phyloP scores from a whole-genome alignment of 2,888 invertebrate genomes.

The Agriotes lineatus region DNA sequence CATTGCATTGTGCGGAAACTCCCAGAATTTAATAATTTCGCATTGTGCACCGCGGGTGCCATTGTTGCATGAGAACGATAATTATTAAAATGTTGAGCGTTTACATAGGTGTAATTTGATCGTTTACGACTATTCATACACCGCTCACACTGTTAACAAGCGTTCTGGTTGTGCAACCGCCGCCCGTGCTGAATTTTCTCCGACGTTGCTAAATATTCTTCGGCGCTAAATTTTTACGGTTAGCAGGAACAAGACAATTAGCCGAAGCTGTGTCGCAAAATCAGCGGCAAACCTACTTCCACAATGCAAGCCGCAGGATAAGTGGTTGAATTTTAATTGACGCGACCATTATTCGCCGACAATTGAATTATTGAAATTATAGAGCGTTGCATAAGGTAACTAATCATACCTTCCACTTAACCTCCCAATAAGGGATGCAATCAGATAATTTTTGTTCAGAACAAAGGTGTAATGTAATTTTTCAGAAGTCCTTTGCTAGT shows the following conservation, averaged over 20 bases:
- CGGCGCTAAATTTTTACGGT: too few relatives aligned
- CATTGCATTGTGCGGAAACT: slow-evolving; percentile 27
- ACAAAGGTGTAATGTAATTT: too few relatives aligned
- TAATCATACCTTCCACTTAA: background rate
- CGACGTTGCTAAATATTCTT: too few relatives aligned
- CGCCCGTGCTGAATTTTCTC: background rate
- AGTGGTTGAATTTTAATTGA: too few relatives aligned
- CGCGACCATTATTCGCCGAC: too few relatives aligned
- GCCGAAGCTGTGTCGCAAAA: too few relatives aligned
- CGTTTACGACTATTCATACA: slow-evolving; percentile 30
- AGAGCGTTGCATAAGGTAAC: background rate
- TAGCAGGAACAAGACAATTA: too few relatives aligned
- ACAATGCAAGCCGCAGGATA: too few relatives aligned
- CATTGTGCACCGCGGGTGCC: slow-evolving; percentile 23
- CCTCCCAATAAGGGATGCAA: background rate
- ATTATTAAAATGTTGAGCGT: slow-evolving; percentile 33
- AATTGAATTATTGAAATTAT: slow-evolving; percentile 10
- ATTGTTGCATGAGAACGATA: slow-evolving; percentile 37
- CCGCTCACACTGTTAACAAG: slow-evolving; percentile 19
- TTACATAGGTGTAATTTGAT: slow-evolving; percentile 34
- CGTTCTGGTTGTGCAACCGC: background rate
- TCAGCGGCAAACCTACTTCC: too few relatives aligned
- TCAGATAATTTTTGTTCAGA: too few relatives aligned
- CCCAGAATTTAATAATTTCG: slow-evolving; percentile 35
- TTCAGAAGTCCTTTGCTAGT: too few relatives aligned